A percentile compares a stretch with the other conserved stretches of the same genome.
Evolutionary conservation across 2,113 vertebrate species (phyloP).

Genomic region (Psilopogon haemacephalus): DNA sequence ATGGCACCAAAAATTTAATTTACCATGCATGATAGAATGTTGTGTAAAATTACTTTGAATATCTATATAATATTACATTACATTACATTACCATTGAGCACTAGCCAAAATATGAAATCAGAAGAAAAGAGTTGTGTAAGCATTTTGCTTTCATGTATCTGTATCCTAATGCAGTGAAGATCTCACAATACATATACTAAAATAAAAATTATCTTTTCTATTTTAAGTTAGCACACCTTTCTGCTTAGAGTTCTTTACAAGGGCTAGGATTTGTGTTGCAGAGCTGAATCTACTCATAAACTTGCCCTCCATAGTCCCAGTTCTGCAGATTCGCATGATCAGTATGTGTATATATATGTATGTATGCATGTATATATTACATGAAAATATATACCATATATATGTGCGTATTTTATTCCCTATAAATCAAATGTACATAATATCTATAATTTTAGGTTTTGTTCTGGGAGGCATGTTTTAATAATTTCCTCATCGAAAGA

Average conservation of each 20-base stretch:
- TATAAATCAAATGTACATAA: background rate
- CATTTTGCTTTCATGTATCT: conserved; percentile 50
- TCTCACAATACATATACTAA: background rate
- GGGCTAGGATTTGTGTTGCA: background rate
- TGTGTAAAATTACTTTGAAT: conserved; percentile 72
- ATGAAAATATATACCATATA: background rate
- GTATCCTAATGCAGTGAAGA: background rate
- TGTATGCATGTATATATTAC: background rate
- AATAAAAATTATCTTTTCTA: background rate
- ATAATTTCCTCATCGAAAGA: background rate
- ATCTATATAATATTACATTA: conserved; percentile 67
- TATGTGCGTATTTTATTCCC: background rate
- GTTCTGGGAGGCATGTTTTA: background rate
- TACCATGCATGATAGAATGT: conserved; percentile 68
- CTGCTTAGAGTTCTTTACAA: background rate
- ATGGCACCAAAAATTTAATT: conserved; percentile 77
- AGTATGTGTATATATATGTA: background rate
- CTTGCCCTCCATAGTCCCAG: background rate
- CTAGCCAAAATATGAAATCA: conserved; percentile 66
- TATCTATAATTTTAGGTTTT: background rate
- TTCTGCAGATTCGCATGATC: background rate
- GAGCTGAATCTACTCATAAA: background rate
- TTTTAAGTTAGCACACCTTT: background rate
- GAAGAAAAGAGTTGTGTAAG: conserved; percentile 60
- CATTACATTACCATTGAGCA: conserved; percentile 70